phyloP scores from a whole-genome alignment of 2,113 vertebrate species.

The Accipiter virgatus region DNA sequence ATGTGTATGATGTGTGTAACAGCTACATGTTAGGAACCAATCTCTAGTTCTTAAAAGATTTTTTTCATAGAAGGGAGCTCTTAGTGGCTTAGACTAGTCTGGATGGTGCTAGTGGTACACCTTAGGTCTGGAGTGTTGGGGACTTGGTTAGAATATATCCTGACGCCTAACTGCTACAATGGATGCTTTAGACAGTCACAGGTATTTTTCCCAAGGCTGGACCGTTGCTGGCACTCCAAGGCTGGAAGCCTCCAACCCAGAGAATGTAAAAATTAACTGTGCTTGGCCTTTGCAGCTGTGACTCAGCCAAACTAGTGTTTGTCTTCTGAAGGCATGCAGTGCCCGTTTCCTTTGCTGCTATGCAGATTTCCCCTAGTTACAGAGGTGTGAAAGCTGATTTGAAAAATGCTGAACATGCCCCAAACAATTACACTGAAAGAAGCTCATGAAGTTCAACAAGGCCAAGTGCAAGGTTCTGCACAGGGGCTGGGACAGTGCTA shows the following conservation, averaged over 20 bases:
- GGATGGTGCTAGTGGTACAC: neutral
- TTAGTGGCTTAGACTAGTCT: neutral
- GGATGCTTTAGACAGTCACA: neutral
- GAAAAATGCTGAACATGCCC: neutral
- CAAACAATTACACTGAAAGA: neutral
- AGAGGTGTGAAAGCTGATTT: neutral
- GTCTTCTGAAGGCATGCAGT: neutral
- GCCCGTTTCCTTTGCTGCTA: neutral
- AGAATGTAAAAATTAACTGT: neutral
- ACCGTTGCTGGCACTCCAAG: neutral
- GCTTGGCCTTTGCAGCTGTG: neutral
- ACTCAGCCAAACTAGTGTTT: neutral
- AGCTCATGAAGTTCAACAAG: too few species aligned
- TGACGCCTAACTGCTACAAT: neutral
- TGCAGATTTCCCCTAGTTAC: neutral
- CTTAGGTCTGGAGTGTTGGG: neutral
- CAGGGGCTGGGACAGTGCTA: too few species aligned
- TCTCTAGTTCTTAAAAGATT: neutral
- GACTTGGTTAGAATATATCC: neutral
- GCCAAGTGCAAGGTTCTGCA: too few species aligned
- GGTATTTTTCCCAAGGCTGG: neutral
- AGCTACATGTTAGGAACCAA: accelerated
- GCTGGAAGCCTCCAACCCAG: neutral
- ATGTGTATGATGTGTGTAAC: neutral
- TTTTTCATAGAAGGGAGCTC: neutral